phyloP scores from a whole-genome alignment of 2,113 vertebrate species.

The Sardina pilchardus region DNA sequence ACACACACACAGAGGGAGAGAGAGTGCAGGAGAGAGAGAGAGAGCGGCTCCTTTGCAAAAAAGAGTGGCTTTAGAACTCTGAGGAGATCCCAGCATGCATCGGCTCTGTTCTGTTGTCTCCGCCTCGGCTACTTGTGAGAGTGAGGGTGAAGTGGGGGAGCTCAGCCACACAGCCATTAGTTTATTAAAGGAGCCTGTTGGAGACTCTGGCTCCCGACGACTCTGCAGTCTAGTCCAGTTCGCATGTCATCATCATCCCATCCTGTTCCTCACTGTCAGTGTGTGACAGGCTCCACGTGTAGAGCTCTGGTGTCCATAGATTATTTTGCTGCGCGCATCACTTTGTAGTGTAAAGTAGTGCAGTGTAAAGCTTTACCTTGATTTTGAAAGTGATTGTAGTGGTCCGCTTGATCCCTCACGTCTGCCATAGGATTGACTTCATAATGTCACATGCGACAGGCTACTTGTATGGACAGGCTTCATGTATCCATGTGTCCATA shows the following conservation, averaged over 20 bases:
- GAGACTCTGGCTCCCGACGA: neutral
- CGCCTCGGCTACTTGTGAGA: slow-evolving; percentile 33
- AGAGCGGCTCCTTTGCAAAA: slow-evolving; percentile 24
- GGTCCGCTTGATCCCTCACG: neutral
- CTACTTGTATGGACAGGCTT: too few species aligned
- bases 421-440: neutral
- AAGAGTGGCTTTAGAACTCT: slow-evolving; percentile 26
- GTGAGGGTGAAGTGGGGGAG: slow-evolving; percentile 29
- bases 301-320: neutral
- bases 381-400: neutral
- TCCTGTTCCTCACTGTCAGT: neutral
- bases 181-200: slow-evolving; percentile 38
- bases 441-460: neutral
- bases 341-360: too few species aligned
- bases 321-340: neutral
- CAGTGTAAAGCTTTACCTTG: neutral
- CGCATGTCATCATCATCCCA: neutral
- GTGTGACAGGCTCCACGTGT: too few species aligned
- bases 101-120: slow-evolving; percentile 27
- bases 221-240: neutral
- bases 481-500: neutral
- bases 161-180: slow-evolving; percentile 37
- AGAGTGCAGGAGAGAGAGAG: too few species aligned
- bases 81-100: slow-evolving; percentile 14
- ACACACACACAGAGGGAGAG: too few species aligned